phyloP scores from a whole-genome alignment of 2,888 invertebrate genomes.

The Synanthedon formicaeformis region DNA sequence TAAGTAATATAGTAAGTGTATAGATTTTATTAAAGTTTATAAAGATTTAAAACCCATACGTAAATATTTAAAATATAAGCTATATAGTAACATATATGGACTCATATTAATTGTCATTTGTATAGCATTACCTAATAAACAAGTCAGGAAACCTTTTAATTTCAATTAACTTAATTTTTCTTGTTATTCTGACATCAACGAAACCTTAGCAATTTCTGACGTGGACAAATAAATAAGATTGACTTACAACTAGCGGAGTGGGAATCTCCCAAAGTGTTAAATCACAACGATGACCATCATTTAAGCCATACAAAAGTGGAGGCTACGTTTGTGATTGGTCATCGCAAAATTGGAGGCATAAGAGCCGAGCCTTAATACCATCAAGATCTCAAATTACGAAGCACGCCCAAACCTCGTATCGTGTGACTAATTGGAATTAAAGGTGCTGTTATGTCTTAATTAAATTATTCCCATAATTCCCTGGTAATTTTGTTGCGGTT shows the following conservation, averaged over 20 bases:
- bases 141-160: too few relatives aligned
- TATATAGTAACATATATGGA: too few relatives aligned
- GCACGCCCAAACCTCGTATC: conserved; percentile 59
- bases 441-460: conserved; percentile 66
- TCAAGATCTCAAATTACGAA: conserved; percentile 61
- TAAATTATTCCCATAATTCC: conserved; percentile 62
- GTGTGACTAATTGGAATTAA: conserved; percentile 68
- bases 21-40: too few relatives aligned
- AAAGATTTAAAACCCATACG: too few relatives aligned
- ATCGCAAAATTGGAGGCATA: conserved; percentile 48
- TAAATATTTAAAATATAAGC: too few relatives aligned
- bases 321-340: conserved; percentile 42
- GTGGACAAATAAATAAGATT: too few relatives aligned
- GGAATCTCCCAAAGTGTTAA: conserved; percentile 45
- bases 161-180: too few relatives aligned
- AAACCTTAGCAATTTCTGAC: too few relatives aligned
- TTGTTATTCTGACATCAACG: too few relatives aligned
- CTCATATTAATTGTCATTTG: too few relatives aligned
- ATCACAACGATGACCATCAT: conserved; percentile 35
- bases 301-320: conserved; percentile 42
- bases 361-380: conserved; percentile 52
- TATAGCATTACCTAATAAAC: too few relatives aligned
- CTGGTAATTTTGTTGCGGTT: conserved; percentile 46
- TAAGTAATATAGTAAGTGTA: too few relatives aligned
- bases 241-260: background rate